These are phyloP conservation scores for Orientallactaga sibirica DNA, from an alignment of 2,797 vertebrate genomes.

Conservation along the genomic window DNA sequence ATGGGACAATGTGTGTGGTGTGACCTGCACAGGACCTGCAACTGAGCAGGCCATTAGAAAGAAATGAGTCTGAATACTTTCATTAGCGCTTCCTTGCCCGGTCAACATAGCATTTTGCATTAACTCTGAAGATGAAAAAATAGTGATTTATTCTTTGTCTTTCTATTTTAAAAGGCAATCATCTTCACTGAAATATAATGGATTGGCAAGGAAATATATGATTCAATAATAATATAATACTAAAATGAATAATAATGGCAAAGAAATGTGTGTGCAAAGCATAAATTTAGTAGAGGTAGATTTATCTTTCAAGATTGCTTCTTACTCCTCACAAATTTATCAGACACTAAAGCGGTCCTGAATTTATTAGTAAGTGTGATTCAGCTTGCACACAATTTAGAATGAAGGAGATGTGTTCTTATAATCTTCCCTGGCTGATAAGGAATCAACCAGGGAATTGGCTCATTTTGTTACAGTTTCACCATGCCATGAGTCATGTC, in stretches of 20 bases:
- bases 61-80: slow-evolving; percentile 38
- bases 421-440: background rate
- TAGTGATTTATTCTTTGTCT: slow-evolving; percentile 48
- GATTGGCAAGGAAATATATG: slow-evolving; percentile 61
- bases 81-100: slow-evolving; percentile 38
- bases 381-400: slow-evolving; percentile 60
- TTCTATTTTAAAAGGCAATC: slow-evolving; percentile 53
- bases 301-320: slow-evolving; percentile 67
- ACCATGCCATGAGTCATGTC: slow-evolving; percentile 26
- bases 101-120: slow-evolving; percentile 19
- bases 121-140: background rate
- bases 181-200: slow-evolving; percentile 62
- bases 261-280: slow-evolving; percentile 61
- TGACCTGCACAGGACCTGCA: background rate
- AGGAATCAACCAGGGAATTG: slow-evolving; percentile 45
- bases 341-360: slow-evolving; percentile 58
- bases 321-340: slow-evolving; percentile 67
- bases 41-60: background rate
- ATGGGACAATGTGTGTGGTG: background rate
- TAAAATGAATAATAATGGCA: slow-evolving; percentile 63
- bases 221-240: slow-evolving; percentile 68
- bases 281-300: slow-evolving; percentile 61
- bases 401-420: slow-evolving; percentile 66
- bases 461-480: slow-evolving; percentile 58
- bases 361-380: slow-evolving; percentile 73